Evolutionary conservation across 2,113 vertebrate species (phyloP).

Genomic region (Stictonetta naevosa): DNA sequence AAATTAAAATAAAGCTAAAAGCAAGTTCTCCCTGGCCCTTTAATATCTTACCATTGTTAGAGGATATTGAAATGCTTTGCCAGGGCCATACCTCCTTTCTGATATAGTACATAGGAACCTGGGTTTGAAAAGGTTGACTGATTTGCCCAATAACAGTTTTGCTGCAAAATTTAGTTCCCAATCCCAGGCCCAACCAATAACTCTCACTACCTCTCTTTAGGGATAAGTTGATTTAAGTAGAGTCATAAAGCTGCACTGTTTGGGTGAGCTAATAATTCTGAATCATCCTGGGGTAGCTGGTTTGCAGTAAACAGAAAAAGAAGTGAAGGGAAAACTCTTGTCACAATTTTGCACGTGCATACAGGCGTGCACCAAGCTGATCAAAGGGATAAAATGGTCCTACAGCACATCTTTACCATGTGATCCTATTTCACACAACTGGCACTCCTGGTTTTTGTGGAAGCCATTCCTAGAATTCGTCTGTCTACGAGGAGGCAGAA

Average conservation of each 20-base stretch:
- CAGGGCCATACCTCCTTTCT: neutral
- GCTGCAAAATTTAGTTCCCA: neutral
- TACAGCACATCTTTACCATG: neutral
- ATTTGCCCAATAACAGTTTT: neutral
- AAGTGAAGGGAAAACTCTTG: neutral
- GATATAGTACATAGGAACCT: neutral
- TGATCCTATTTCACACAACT: neutral
- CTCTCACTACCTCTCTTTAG: neutral
- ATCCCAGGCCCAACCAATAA: neutral
- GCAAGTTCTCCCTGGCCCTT: neutral
- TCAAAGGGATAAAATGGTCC: neutral
- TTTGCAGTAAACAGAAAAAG: neutral
- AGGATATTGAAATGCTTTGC: constrained; percentile 28
- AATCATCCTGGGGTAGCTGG: neutral
- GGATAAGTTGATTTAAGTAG: neutral
- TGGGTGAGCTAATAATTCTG: neutral
- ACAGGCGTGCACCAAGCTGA: neutral
- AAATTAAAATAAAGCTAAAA: neutral
- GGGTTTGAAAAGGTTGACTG: neutral
- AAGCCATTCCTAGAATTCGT: constrained; percentile 26
- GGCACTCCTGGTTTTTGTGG: constrained; percentile 27
- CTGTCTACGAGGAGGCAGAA: constrained; percentile 1
- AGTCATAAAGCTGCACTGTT: neutral
- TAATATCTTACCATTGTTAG: neutral
- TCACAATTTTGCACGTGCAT: neutral